Evolutionary conservation across 2,113 vertebrate species (phyloP).

Genomic region (Sinocyclocheilus rhinocerous): DNA sequence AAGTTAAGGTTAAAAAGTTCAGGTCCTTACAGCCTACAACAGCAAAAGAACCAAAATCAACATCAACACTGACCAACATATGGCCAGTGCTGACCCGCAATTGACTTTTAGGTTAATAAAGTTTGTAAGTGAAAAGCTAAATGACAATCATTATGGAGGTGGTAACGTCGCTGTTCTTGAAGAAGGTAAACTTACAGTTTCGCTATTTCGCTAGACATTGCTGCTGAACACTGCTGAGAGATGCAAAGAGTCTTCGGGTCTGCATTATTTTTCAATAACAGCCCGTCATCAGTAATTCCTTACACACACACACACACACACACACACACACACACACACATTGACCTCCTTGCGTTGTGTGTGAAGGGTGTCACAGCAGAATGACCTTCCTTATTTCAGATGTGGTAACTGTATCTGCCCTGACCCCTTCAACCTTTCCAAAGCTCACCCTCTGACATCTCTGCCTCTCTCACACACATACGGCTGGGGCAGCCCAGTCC

Average conservation of each 20-base stretch:
- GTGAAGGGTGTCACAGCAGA: conserved; percentile 25
- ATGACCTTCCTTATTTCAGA: conserved; percentile 54
- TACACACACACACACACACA: background rate
- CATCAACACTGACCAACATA: too few relatives aligned
- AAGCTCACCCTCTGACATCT: conserved; percentile 43
- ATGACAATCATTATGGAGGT: background rate
- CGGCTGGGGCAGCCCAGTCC: conserved; percentile 59
- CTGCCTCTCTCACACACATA: conserved; percentile 45
- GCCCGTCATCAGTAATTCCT: background rate
- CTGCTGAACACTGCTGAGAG: background rate
- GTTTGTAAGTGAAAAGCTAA: background rate
- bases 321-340: background rate
- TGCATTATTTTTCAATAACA: background rate
- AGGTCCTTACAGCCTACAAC: too few relatives aligned
- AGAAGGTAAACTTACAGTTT: background rate
- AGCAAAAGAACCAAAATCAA: too few relatives aligned
- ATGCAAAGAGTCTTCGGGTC: background rate
- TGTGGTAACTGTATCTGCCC: conserved; percentile 56
- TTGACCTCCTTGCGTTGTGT: background rate
- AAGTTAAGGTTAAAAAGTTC: too few relatives aligned
- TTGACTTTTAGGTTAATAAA: background rate
- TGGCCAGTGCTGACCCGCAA: too few relatives aligned
- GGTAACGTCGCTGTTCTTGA: background rate
- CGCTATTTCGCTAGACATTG: background rate
- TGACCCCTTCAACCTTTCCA: conserved; percentile 53